These are phyloP conservation scores for Colletes gigas DNA, from an alignment of 1,140 invertebrate genomes.

Conservation along the genomic window DNA sequence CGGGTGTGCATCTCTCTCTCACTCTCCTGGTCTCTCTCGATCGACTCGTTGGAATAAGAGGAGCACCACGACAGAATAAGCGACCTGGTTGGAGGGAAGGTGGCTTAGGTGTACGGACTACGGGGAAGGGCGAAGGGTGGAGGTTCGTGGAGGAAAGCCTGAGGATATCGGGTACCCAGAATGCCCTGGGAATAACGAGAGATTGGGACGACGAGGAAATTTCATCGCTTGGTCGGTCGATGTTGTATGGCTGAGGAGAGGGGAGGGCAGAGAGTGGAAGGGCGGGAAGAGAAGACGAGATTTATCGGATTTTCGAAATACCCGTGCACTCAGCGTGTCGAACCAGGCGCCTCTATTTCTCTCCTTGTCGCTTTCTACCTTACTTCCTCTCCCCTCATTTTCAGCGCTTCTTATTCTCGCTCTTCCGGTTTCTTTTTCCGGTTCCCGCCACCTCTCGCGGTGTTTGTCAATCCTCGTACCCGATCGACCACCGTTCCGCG, in stretches of 20 bases:
- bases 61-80: constrained; percentile 31
- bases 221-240: constrained; percentile 65
- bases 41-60: constrained; percentile 37
- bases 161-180: constrained; percentile 62
- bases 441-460: background rate
- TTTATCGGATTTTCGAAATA: constrained; percentile 73
- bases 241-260: constrained; percentile 45
- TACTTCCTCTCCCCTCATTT: constrained; percentile 18
- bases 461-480: background rate
- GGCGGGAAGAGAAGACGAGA: constrained; percentile 48
- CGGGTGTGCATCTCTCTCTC: background rate
- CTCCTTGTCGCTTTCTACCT: background rate
- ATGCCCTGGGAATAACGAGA: constrained; percentile 62
- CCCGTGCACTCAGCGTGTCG: constrained; percentile 63
- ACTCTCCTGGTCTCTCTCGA: background rate
- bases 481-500: too few species aligned
- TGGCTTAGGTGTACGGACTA: constrained; percentile 9
- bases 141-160: constrained; percentile 50
- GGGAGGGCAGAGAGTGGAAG: background rate
- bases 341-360: constrained; percentile 65
- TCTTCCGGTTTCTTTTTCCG: constrained; percentile 23
- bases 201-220: constrained; percentile 65
- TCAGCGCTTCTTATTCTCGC: constrained; percentile 38
- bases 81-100: background rate
- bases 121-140: background rate